Evolutionary conservation across 2,888 invertebrate species (phyloP).

Genomic region (Galerucella pusilla): DNA sequence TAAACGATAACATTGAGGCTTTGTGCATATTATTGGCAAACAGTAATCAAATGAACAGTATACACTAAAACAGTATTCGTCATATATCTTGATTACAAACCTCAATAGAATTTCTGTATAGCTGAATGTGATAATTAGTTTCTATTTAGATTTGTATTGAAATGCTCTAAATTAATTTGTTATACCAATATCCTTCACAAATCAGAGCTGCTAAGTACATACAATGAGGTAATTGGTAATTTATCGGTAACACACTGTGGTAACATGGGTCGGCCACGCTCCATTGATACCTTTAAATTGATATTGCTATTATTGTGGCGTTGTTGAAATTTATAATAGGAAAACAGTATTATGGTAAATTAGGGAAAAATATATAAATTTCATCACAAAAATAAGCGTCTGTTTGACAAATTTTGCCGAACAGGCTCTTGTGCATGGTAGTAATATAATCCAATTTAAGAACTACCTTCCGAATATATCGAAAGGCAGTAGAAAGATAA

Average conservation of each 20-base stretch:
- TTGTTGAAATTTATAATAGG: too few relatives aligned
- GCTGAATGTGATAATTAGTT: not conserved
- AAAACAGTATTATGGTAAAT: too few relatives aligned
- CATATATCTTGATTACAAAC: not conserved
- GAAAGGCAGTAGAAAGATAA: too few relatives aligned
- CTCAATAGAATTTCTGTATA: not conserved
- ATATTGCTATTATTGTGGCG: not conserved
- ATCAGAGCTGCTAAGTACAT: not conserved
- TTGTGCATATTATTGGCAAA: not conserved
- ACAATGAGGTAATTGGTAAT: not conserved
- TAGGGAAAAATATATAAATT: not conserved
- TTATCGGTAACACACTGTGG: not conserved
- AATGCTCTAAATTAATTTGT: not conserved
- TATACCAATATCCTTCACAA: not conserved
- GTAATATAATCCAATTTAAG: too few relatives aligned
- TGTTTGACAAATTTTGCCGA: too few relatives aligned
- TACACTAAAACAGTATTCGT: not conserved
- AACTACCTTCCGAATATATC: too few relatives aligned
- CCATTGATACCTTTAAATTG: not conserved
- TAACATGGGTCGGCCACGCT: not conserved
- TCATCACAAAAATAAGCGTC: too few relatives aligned
- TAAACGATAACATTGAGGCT: too few relatives aligned
- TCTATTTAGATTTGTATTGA: not conserved
- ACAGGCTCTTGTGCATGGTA: too few relatives aligned
- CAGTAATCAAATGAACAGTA: not conserved